phyloP scores from a whole-genome alignment of 2,113 vertebrate species.

The Syrmaticus mikado region DNA sequence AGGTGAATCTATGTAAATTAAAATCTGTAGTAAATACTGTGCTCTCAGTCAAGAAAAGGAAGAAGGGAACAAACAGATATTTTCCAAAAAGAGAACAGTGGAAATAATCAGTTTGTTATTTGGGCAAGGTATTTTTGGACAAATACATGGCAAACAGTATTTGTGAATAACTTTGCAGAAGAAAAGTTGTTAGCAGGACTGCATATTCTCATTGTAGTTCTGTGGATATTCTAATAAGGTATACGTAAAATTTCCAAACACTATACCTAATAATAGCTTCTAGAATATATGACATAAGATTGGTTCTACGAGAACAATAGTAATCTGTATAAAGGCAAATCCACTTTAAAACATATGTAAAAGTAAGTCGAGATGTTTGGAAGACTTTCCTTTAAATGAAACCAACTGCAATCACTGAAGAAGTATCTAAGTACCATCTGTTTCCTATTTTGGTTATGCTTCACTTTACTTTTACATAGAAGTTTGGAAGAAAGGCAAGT shows the following conservation, averaged over 20 bases:
- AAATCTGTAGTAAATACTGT: neutral
- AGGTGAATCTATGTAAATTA: neutral
- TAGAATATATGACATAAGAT: neutral
- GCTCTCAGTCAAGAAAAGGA: neutral
- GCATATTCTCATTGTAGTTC: neutral
- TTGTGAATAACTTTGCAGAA: neutral
- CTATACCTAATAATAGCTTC: neutral
- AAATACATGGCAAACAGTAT: neutral
- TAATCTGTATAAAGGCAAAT: neutral
- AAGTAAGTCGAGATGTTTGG: neutral
- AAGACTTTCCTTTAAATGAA: neutral
- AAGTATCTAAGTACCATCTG: neutral
- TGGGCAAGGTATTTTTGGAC: neutral
- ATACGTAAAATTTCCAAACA: neutral
- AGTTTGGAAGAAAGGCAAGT: neutral
- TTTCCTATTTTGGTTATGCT: neutral
- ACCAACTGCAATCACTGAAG: neutral
- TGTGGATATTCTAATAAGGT: neutral
- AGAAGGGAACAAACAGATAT: neutral
- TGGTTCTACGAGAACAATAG: neutral
- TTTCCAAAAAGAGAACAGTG: neutral
- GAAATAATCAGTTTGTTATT: neutral
- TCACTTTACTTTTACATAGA: neutral
- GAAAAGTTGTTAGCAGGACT: neutral
- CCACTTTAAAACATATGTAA: neutral